Base-by-base conservation (phyloP, 2,888 invertebrate species). In the Stratiomys singularior region DNA sequence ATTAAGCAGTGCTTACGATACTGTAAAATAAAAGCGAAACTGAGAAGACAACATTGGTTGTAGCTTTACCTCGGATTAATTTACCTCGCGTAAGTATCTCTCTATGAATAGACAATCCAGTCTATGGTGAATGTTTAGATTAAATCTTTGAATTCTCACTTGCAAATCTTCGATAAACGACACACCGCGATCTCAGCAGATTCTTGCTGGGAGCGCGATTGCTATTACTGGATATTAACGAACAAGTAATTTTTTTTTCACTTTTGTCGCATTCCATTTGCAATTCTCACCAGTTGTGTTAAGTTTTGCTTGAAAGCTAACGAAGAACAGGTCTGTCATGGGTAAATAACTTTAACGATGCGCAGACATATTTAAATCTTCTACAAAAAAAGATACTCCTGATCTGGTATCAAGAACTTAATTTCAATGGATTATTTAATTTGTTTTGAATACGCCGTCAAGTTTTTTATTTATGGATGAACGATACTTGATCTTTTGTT, bases 121-220 rank as follows among this genome's bases (percentile, higher is more conserved):
- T 66, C n/a, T 7, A 66, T 28, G 66, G 37, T 1, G 15, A 52
- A 52, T 15, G 7, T 52, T 3, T 3, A 4, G 52, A 64, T 64
- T 37, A 27, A n/a, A 66, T 66, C 66, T 37, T 4, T 15, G 37
- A 37, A 37, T 66, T 66, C 66, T 66, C 66, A 66, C 37, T 21
- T 37, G 37, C 1, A 18, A 13, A 30, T 30, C 64, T 27, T 28
- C 64, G 9, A 9, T 5, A 60, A 5, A 18, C 27, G 7, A 25
- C 52, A 52, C 15, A 30, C 7, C 21, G 66, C 3, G 37, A 66
- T 66, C 30, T 13, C 37, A 5, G 37, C 5, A 66, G 66, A 66
- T 28, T 30, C 37, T 66, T 37, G 66, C 27, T 63, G 27, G 23
- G 63, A 27, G 15, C 37, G 18, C 37, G 15, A 66, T 66, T 37